Base-by-base conservation (phyloP, 2,113 vertebrate species). In the Corythornis madagascariensis region DNA sequence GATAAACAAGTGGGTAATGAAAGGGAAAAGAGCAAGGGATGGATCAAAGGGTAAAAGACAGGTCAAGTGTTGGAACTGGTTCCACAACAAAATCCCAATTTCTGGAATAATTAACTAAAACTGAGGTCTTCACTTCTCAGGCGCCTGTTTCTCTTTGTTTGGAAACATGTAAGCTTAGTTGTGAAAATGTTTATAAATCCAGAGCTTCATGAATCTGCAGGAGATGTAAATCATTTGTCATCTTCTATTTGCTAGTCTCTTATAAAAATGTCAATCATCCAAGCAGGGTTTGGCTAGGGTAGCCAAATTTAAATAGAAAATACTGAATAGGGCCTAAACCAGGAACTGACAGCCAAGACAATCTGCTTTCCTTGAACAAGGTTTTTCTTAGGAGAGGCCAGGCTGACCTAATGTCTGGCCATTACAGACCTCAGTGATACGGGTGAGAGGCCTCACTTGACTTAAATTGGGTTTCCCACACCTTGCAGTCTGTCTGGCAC, bases 261-360 rank as follows among this genome's bases (percentile, higher is more conserved):
- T 84, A 61, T 70, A 87, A 95, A 95, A 94, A 79, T 48, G 84
- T 63, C 92, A 96, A 48, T 96, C 87, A 95, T 93, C 52, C 67
- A 53, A 83, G 52, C 45, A 73, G 59, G 60, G 47, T 76, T 93
- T 96, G 74, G 55, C 64, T 89, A 43, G 33, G 18, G 20, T 53
- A 94, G 67, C 61, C 86, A 90, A 73, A 92, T 87, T 85, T 50
- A 90, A 76, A 67, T 33, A 82, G 73, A 57, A 88, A 88, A 78
- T 42, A 83, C 57, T 70, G 83, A 92, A 63, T 31, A 83, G 75
- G 15, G 47, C 38, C 70, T 84, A 90, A 84, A 87, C 80, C 47
- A 85, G 70, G 47, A 90, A 47, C 45, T 63, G 67, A 50, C 71
- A 93, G 50, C 28, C 72, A 89, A 87, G 52, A 69, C 56, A 92